Conservation (phyloP, 23 tunicate species). For the Clavelina lepadiformis region DNA sequence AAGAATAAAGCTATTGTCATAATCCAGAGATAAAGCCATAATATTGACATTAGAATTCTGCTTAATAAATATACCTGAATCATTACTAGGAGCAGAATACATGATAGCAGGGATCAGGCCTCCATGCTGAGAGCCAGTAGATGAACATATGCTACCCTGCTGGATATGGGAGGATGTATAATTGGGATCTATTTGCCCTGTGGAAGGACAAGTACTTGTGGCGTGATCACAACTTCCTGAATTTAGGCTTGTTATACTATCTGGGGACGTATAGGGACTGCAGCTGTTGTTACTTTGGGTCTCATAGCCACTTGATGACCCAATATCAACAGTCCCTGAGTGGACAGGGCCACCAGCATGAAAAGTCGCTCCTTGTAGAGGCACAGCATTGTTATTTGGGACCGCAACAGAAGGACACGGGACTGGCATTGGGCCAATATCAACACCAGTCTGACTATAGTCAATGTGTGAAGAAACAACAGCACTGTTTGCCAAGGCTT, state of each 20-base stretch:
- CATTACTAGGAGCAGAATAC: constrained; percentile 44
- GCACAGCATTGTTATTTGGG: too few species aligned
- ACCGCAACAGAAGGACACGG: too few species aligned
- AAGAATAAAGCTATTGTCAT: neutral
- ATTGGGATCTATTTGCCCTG: constrained; percentile 1
- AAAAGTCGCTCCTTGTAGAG: too few species aligned
- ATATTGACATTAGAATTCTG: neutral
- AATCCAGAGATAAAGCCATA: neutral
- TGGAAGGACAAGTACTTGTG: constrained; percentile 7
- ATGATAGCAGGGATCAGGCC: constrained; percentile 9
- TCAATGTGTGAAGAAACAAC: too few species aligned
- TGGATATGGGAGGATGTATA: constrained; percentile 12
- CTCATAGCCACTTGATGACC: constrained; percentile 78
- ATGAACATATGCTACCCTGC: constrained; percentile 26
- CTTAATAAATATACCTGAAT: constrained; percentile 29
- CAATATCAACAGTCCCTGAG: constrained; percentile 20
- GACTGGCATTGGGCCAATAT: too few species aligned
- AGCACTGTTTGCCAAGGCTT: too few species aligned
- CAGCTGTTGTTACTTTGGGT: constrained; percentile 73
- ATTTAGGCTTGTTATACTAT: constrained; percentile 30
- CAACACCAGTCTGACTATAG: too few species aligned
- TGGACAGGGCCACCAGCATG: constrained; percentile 11
- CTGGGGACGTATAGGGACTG: constrained; percentile 84
- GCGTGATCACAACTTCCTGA: constrained; percentile 25
- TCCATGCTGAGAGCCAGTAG: constrained; percentile 12